phyloP scores from a whole-genome alignment of 1,140 invertebrate species.

The Triops cancriformis region DNA sequence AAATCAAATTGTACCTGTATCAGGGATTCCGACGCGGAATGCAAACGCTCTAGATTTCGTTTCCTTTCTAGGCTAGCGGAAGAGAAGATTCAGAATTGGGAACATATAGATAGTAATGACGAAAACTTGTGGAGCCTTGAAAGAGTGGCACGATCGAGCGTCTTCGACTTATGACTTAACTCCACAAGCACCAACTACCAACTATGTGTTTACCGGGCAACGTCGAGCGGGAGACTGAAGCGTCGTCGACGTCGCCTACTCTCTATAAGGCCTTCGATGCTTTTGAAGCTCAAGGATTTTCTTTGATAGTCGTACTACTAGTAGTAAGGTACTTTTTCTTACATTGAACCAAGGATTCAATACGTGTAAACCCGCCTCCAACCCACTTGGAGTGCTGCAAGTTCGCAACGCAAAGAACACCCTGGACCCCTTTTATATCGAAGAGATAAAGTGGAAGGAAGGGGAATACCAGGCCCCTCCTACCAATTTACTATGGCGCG shows the following conservation, averaged over 20 bases:
- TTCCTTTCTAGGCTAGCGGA: neutral
- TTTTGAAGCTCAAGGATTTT: constrained; percentile 10
- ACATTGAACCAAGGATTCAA: neutral
- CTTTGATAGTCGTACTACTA: neutral
- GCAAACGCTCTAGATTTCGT: neutral
- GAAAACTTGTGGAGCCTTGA: neutral
- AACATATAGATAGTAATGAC: no score
- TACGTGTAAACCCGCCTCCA: neutral
- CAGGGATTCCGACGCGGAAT: neutral
- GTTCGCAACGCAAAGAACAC: neutral
- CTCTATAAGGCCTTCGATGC: neutral
- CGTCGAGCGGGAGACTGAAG: neutral
- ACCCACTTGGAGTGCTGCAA: neutral
- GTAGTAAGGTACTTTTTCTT: neutral
- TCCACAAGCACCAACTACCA: neutral
- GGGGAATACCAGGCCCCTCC: neutral
- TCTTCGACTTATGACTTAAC: neutral
- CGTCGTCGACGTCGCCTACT: neutral
- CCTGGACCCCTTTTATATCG: neutral
- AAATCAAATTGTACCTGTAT: neutral
- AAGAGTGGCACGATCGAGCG: neutral
- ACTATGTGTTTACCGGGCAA: neutral
- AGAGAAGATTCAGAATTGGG: neutral
- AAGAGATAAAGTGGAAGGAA: neutral
- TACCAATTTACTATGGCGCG: neutral